Base-by-base conservation (phyloP, 2,797 vertebrate species). In the Vireo griseus region DNA sequence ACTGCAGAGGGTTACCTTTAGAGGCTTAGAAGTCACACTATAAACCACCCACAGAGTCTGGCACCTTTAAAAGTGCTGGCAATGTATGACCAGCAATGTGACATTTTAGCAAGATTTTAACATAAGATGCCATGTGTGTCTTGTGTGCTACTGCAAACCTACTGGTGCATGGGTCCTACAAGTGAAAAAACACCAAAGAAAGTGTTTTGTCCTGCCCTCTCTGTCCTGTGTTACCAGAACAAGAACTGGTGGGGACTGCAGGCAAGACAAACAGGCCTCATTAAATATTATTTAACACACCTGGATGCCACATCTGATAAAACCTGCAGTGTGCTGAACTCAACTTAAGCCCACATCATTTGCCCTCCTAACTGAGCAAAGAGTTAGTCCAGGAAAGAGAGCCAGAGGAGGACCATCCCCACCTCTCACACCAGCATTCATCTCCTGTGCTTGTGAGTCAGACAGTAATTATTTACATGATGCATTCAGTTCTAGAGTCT, bases 41-140 rank as follows among this genome's bases (percentile, higher is more conserved):
- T 66, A 72, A 50, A 65, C 42, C 31, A 58, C 13, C 29, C 55
- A 61, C 4, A 24, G 29, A 65, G 5, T 25, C 54, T 42, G 25
- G 6, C 28, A 22, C 13, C 6, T 68, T 79, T 59, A 39, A 37
- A 90, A 86, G 9, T 33, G 20, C 17, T 71, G 35, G 33, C 29
- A 16, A 10, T 20, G 8, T 39, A 61, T 35, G 24, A 40, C 16
- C 20, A 72, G 11, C 29, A 35, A 33, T 18, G 33, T 13, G 35
- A 57, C 19, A n/a, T 55, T 58, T 57, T 62, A 50, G 13, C n/a
- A 26, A 61, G 48, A 75, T 45, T 71, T 91, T 89, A 78, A 65
- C 16, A 48, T 13, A 65, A 10, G 26, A 8, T 48, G 29, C 13
- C 45, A 61, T 0, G 0, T 21, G 13, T 25, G 15, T n/a, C 51